Conservation (phyloP, 2,113 vertebrate genomes). For the Pica pica region DNA sequence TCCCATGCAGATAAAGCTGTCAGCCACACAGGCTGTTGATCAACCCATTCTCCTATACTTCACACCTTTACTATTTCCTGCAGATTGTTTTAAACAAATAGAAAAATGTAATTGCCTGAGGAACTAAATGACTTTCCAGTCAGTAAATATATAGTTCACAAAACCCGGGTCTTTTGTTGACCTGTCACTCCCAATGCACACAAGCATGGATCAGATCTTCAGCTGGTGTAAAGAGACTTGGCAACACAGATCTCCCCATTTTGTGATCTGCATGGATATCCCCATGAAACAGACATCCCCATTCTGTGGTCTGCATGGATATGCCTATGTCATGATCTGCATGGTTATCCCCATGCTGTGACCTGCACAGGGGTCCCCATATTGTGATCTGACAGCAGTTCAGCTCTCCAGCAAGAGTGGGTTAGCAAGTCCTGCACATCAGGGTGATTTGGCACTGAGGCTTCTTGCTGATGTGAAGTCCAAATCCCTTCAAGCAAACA, state of each 20-base stretch:
- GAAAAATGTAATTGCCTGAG: not conserved
- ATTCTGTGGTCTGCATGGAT: not conserved
- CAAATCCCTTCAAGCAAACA: not conserved
- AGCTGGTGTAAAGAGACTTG: not conserved
- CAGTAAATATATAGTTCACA: fast-evolving
- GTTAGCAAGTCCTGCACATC: not conserved
- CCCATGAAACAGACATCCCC: not conserved
- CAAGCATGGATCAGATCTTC: not conserved
- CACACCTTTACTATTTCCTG: not conserved
- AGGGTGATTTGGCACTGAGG: not conserved
- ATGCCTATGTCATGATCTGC: not conserved
- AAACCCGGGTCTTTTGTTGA: not conserved
- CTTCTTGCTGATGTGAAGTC: not conserved
- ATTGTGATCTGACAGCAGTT: fast-evolving
- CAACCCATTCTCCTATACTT: not conserved
- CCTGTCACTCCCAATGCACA: no score
- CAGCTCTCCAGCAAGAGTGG: fast-evolving
- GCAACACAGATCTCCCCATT: fast-evolving
- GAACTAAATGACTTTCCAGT: not conserved
- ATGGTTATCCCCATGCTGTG: not conserved
- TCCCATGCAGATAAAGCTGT: not conserved
- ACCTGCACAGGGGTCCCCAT: no score
- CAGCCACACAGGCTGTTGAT: not conserved
- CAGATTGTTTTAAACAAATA: not conserved
- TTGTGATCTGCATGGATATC: fast-evolving